Conservation (phyloP, 2,888 invertebrate species). For the Plebejus melissa region DNA sequence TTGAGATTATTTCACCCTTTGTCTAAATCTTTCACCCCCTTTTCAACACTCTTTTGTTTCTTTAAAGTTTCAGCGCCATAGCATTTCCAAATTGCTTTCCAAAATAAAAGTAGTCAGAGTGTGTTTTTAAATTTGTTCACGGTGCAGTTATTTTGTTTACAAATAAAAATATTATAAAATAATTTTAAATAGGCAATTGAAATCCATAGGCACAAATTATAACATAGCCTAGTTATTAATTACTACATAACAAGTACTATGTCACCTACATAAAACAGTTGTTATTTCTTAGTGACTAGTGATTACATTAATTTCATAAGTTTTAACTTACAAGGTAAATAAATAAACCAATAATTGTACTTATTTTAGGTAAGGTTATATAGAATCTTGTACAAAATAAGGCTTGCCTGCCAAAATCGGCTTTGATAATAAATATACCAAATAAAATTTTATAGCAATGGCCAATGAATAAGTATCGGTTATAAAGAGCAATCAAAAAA, state of each 20-base stretch:
- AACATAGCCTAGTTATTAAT: too few relatives aligned
- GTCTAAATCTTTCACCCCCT: slow-evolving; percentile 44
- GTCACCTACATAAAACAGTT: too few relatives aligned
- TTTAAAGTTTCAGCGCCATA: neutral
- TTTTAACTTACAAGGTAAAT: neutral
- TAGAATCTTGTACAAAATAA: neutral
- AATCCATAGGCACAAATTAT: too few relatives aligned
- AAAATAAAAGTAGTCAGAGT: neutral
- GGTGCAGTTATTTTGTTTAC: too few relatives aligned
- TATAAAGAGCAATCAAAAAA: slow-evolving; percentile 3
- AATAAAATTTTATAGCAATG: slow-evolving; percentile 7
- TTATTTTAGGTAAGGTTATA: neutral
- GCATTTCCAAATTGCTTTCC: neutral
- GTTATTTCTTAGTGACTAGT: too few relatives aligned
- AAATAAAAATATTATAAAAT: too few relatives aligned
- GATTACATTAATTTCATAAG: neutral
- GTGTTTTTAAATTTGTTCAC: neutral
- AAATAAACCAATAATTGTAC: neutral
- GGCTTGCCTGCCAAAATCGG: neutral
- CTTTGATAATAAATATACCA: neutral
- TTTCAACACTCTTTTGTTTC: slow-evolving; percentile 17
- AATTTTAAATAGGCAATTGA: too few relatives aligned
- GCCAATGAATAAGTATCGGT: neutral
- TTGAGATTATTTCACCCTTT: slow-evolving; percentile 48
- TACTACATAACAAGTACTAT: too few relatives aligned